phyloP scores from a whole-genome alignment of 2,888 invertebrate species.

The Oxycera nigricornis region DNA sequence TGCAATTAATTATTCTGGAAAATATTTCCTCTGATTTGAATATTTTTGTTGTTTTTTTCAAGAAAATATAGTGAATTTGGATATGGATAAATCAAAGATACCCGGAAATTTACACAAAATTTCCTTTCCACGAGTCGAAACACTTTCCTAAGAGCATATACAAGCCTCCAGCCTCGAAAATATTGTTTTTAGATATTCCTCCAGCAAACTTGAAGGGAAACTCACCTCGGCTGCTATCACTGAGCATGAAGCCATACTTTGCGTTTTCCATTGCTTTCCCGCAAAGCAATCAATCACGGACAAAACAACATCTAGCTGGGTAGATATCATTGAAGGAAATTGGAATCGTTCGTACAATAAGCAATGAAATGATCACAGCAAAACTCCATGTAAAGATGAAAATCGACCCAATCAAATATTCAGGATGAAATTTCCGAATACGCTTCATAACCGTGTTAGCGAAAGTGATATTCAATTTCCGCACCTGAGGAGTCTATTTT shows the following conservation, averaged over 20 bases:
- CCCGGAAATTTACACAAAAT: no score
- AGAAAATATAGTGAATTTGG: no score
- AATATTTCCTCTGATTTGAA: no score
- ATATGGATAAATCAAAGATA: no score
- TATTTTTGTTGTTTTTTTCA: no score
- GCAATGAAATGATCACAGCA: background rate
- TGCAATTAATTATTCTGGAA: no score
- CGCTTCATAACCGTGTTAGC: constrained; percentile 25
- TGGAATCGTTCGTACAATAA: constrained; percentile 7
- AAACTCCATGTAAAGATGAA: background rate
- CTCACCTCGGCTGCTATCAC: no score
- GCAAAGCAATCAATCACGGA: background rate
- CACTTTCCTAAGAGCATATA: no score
- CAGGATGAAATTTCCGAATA: constrained; percentile 33
- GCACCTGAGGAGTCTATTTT: constrained; percentile 20
- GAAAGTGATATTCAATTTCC: constrained; percentile 39
- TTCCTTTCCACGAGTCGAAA: no score
- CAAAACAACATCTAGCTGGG: background rate
- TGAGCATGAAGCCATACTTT: background rate
- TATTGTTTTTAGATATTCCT: no score
- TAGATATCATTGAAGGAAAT: constrained; percentile 20
- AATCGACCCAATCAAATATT: constrained; percentile 25
- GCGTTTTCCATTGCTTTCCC: background rate
- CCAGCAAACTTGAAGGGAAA: no score
- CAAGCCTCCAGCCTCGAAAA: no score